Evolutionary conservation across 2,888 invertebrate species (phyloP).

Genomic region (Allophyes oxyacanthae): DNA sequence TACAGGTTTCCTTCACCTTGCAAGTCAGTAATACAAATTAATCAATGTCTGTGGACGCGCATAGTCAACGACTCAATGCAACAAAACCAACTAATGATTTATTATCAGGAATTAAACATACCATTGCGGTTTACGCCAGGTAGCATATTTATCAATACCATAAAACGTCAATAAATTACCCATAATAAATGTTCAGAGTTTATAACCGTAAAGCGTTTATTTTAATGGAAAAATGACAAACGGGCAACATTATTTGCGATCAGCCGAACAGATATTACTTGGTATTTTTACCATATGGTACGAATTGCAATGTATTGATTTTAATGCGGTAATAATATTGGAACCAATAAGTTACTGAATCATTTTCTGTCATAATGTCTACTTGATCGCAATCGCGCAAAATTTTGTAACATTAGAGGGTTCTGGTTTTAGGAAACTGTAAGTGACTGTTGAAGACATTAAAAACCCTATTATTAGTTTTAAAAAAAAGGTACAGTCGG

Average conservation of each 20-base stretch:
- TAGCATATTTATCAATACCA: constrained; percentile 57
- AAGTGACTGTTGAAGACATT: too few relatives aligned
- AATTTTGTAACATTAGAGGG: too few relatives aligned
- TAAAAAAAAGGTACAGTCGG: too few relatives aligned
- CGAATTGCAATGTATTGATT: constrained; percentile 24
- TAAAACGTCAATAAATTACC: constrained; percentile 46
- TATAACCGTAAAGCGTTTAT: constrained; percentile 62
- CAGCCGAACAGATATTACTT: constrained; percentile 56
- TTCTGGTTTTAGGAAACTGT: too few relatives aligned
- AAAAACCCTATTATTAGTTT: too few relatives aligned
- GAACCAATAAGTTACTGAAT: not conserved
- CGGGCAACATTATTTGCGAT: constrained; percentile 59
- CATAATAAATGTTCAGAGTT: constrained; percentile 63
- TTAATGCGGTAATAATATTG: constrained; percentile 18
- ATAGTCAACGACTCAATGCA: constrained; percentile 8
- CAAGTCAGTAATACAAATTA: too few relatives aligned
- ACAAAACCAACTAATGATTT: constrained; percentile 28
- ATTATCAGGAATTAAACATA: constrained; percentile 21
- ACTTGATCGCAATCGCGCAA: too few relatives aligned
- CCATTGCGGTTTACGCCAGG: constrained; percentile 41
- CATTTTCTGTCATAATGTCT: too few relatives aligned
- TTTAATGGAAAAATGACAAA: constrained; percentile 70
- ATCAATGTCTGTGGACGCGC: too few relatives aligned
- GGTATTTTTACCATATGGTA: constrained; percentile 39
- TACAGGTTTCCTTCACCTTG: too few relatives aligned